These are phyloP conservation scores for Poecile montanus DNA, from an alignment of 2,797 vertebrate genomes.

Conservation along the genomic window DNA sequence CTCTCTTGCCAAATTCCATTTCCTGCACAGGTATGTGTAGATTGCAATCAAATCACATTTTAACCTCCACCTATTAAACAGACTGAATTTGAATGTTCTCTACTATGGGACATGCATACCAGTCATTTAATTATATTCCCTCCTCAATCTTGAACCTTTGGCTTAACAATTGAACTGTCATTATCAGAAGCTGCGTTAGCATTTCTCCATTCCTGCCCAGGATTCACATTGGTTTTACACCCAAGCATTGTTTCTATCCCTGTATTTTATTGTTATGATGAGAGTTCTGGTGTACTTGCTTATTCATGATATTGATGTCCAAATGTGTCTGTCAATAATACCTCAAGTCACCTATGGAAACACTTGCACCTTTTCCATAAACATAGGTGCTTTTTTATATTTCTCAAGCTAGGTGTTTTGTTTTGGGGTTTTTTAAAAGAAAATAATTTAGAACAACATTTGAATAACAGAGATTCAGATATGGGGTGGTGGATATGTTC, in stretches of 20 bases:
- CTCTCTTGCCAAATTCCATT: constrained; percentile 22
- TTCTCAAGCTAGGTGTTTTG: background rate
- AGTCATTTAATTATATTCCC: constrained; percentile 18
- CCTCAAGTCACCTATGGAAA: background rate
- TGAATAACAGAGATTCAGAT: background rate
- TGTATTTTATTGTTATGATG: background rate
- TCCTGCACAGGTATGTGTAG: constrained; percentile 19
- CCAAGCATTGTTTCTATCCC: background rate
- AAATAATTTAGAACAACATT: background rate
- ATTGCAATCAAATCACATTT: background rate
- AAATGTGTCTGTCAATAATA: background rate
- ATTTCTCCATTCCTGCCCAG: background rate
- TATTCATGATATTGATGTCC: background rate
- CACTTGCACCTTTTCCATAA: background rate
- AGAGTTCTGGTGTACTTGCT: background rate
- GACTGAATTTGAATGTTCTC: constrained; percentile 21
- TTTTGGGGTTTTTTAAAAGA: background rate
- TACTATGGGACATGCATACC: background rate
- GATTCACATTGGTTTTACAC: background rate
- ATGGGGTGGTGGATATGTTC: background rate
- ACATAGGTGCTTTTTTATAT: background rate
- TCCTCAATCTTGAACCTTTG: background rate
- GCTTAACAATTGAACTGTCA: background rate
- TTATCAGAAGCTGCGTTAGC: background rate
- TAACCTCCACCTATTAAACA: constrained; percentile 36